A percentile compares a stretch with the other conserved stretches of the same genome.
Evolutionary conservation across 2,797 vertebrate species (phyloP).

Genomic region (Dryobates pubescens): DNA sequence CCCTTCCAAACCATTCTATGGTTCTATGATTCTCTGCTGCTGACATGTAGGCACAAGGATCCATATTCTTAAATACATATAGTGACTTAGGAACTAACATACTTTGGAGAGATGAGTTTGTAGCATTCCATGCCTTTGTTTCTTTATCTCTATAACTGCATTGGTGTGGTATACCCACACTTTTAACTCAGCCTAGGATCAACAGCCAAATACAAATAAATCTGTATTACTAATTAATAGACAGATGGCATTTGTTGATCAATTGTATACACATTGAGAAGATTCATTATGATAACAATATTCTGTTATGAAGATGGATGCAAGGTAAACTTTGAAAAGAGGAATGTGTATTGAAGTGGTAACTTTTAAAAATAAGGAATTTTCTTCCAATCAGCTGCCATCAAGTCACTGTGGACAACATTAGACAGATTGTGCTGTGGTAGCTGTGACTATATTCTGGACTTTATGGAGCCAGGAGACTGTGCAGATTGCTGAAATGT

Average conservation of each 20-base stretch:
- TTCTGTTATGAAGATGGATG: slow-evolving; percentile 32
- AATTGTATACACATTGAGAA: background rate
- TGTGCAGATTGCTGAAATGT: background rate
- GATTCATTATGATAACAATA: slow-evolving; percentile 14
- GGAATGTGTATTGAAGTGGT: background rate
- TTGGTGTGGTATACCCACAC: background rate
- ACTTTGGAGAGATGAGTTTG: background rate
- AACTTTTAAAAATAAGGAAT: background rate
- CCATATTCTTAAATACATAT: background rate
- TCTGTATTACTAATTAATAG: slow-evolving; percentile 7
- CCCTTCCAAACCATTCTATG: too few species aligned
- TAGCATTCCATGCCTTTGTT: background rate
- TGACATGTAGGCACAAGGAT: background rate
- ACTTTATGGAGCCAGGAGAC: background rate
- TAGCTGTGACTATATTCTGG: background rate
- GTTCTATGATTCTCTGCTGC: background rate
- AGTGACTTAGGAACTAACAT: background rate
- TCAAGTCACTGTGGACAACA: background rate
- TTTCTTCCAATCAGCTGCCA: background rate
- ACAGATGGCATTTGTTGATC: slow-evolving; percentile 45
- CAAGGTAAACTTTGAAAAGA: slow-evolving; percentile 26
- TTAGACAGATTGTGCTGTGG: background rate
- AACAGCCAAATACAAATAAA: background rate
- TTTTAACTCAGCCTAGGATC: background rate
- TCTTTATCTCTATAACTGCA: background rate